Evolutionary conservation across 2,888 invertebrate species (phyloP).

Genomic region (Folsomia candida): DNA sequence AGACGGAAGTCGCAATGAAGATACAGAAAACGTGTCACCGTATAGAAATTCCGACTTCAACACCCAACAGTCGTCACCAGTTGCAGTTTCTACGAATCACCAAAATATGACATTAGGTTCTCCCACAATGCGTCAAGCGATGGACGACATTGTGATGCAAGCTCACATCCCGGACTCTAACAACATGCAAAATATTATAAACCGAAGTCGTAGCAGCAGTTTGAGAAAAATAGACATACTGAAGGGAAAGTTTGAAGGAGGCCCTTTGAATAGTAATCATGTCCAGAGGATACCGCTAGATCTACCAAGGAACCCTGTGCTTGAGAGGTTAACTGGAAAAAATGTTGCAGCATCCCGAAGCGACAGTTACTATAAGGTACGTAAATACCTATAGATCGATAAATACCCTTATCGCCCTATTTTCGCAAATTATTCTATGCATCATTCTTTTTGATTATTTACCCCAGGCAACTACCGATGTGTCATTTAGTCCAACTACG

Average conservation of each 20-base stretch:
- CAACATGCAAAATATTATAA: conserved; percentile 23
- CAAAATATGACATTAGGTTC: not conserved
- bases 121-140: not conserved
- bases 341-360: conserved; percentile 64
- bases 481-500: conserved; percentile 56
- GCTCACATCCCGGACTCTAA: no score
- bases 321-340: conserved; percentile 78
- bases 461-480: conserved; percentile 62
- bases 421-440: conserved; percentile 1
- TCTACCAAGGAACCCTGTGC: conserved; percentile 69
- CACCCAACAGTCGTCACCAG: not conserved
- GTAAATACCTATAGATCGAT: no score
- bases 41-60: not conserved
- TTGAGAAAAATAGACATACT: conserved; percentile 32
- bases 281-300: conserved; percentile 29
- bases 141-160: conserved; percentile 3
- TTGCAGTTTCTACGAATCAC: not conserved
- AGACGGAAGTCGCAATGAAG: conserved; percentile 38
- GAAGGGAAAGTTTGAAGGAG: conserved; percentile 6
- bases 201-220: conserved; percentile 37
- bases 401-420: conserved; percentile 26
- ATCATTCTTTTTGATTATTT: not conserved
- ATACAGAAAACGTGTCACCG: not conserved
- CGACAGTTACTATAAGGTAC: conserved; percentile 88
- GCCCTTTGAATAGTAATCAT: not conserved